These are phyloP conservation scores for Magallana nippona DNA, from an alignment of 2,888 invertebrate species.

Conservation along the genomic window DNA sequence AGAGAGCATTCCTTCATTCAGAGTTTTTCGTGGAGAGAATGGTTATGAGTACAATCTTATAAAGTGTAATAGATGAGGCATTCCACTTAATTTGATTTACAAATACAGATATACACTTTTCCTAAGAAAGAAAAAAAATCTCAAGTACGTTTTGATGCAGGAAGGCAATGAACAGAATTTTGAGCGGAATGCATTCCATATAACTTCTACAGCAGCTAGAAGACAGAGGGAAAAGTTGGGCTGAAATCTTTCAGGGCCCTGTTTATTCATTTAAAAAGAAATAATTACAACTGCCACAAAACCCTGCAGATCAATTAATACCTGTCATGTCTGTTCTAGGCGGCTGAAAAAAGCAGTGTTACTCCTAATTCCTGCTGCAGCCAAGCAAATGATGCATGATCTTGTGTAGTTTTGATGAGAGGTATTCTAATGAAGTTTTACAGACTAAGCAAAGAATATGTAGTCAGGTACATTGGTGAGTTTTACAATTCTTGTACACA, in stretches of 20 bases:
- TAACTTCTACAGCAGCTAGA: neutral
- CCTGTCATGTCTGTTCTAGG: neutral
- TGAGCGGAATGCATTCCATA: neutral
- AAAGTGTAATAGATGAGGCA: neutral
- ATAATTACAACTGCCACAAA: slow-evolving; percentile 6
- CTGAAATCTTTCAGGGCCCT: neutral
- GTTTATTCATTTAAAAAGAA: neutral
- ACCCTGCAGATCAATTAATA: slow-evolving; percentile 6
- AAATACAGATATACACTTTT: neutral
- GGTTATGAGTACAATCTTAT: neutral
- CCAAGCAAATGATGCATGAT: too few relatives aligned
- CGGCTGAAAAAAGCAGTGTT: neutral
- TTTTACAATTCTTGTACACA: too few relatives aligned
- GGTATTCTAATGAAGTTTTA: too few relatives aligned
- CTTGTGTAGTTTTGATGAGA: too few relatives aligned
- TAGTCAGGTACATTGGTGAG: too few relatives aligned
- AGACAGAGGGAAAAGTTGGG: neutral
- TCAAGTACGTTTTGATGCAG: neutral
- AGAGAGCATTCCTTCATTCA: too few relatives aligned
- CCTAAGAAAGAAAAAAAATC: neutral
- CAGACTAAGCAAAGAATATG: too few relatives aligned
- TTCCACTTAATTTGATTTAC: neutral
- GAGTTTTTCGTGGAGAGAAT: neutral
- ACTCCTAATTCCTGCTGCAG: neutral
- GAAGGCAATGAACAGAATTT: neutral